Conservation (phyloP, 2,888 invertebrate genomes). For the Gastracanthus pulcherrimus region DNA sequence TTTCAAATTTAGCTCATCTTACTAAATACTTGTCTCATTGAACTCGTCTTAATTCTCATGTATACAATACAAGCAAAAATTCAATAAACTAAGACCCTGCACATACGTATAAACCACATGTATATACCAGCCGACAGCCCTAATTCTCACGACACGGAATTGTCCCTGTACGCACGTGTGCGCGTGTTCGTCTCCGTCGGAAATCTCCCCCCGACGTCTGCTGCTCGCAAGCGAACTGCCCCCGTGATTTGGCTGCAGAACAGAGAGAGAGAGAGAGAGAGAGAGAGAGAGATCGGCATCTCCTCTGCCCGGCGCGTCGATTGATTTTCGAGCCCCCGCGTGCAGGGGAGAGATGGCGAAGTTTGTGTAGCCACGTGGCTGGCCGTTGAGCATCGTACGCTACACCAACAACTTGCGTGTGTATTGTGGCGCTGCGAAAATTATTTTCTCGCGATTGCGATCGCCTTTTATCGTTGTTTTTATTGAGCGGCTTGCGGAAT, state of each 20-base stretch:
- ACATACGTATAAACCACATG: not conserved
- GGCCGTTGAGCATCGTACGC: not conserved
- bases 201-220: not conserved
- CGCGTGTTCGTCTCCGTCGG: not conserved
- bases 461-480: not conserved
- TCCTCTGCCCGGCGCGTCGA: slow-evolving; percentile 25
- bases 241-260: slow-evolving; percentile 31
- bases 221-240: not conserved
- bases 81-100: not conserved
- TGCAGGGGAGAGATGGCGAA: slow-evolving; percentile 6
- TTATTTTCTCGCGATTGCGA: slow-evolving; percentile 12
- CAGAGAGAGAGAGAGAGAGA: not conserved
- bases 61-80: not conserved
- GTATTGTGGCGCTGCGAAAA: not conserved
- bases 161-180: not conserved
- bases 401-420: slow-evolving; percentile 6
- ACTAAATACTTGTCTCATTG: too few species aligned
- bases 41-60: too few species aligned
- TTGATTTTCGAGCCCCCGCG: slow-evolving; percentile 48
- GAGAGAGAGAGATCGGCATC: slow-evolving; percentile 24
- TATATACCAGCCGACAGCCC: not conserved
- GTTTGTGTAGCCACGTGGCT: slow-evolving; percentile 44
- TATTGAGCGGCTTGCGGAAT: not conserved
- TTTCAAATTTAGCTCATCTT: too few species aligned
- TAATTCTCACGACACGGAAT: slow-evolving; percentile 13